Evolutionary conservation across 2,797 vertebrate genomes (phyloP).

Genomic region (Acropternis orthonyx): DNA sequence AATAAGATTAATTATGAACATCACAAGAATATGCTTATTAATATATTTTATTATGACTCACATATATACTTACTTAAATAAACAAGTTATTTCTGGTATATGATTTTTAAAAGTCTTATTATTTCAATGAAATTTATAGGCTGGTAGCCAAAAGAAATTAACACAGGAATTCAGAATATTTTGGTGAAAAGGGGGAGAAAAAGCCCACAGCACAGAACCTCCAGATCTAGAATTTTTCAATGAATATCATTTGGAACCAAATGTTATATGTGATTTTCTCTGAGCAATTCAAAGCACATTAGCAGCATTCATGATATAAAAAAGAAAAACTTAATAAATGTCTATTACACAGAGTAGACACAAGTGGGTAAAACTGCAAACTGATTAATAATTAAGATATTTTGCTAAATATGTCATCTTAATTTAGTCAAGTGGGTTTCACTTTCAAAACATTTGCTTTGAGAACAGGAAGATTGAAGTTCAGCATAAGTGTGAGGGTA

Average conservation of each 20-base stretch:
- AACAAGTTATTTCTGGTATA: neutral
- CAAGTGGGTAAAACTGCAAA: constrained; percentile 50
- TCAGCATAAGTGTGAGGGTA: neutral
- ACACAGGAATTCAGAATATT: neutral
- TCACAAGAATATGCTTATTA: neutral
- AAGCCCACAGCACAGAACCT: neutral
- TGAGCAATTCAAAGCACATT: neutral
- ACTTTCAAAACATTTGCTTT: constrained; percentile 43
- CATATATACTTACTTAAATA: neutral
- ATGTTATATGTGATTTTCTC: neutral
- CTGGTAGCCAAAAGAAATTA: neutral
- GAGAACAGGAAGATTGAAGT: neutral
- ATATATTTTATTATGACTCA: neutral
- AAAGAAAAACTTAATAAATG: constrained; percentile 50
- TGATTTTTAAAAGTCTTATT: neutral
- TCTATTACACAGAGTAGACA: constrained; percentile 42
- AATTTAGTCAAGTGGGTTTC: constrained; percentile 42
- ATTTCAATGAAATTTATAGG: neutral
- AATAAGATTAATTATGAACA: neutral
- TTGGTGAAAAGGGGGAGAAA: neutral
- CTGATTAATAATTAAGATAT: constrained; percentile 57
- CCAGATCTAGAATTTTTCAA: neutral
- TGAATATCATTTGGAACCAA: neutral
- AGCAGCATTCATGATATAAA: constrained; percentile 20
- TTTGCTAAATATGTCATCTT: constrained; percentile 46